A percentile compares a stretch with the other conserved stretches of the same genome.
phyloP scores from a whole-genome alignment of 2,888 invertebrate genomes.

The Hymenopus coronatus region DNA sequence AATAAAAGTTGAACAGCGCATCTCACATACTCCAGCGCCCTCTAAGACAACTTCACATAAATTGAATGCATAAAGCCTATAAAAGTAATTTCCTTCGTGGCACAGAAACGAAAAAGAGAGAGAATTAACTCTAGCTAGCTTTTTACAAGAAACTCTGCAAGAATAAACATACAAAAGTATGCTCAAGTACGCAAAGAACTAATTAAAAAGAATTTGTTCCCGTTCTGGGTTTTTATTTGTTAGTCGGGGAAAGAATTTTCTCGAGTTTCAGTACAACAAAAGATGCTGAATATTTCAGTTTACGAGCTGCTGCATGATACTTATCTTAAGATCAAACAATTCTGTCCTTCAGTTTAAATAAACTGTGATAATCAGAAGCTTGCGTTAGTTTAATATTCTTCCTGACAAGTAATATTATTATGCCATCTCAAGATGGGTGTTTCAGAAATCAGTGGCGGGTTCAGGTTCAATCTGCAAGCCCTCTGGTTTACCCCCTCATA shows the following conservation, averaged over 20 bases:
- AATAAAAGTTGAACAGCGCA: not conserved
- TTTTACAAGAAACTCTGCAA: not conserved
- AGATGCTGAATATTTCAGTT: not conserved
- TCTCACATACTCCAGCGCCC: not conserved
- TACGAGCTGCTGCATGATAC: not conserved
- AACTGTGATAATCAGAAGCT: no score
- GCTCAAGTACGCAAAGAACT: not conserved
- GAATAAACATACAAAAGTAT: not conserved
- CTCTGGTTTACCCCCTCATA: no score
- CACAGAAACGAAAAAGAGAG: not conserved
- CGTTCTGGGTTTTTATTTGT: not conserved
- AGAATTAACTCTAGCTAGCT: not conserved
- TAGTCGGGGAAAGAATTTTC: not conserved
- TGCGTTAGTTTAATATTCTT: no score
- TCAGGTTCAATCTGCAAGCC: no score
- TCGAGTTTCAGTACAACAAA: not conserved
- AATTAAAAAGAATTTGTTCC: not conserved
- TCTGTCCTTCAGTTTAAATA: not conserved
- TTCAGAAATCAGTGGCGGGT: no score
- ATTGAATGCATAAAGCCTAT: slow-evolving; percentile 1
- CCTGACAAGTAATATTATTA: no score
- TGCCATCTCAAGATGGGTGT: no score
- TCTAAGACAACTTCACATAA: not conserved
- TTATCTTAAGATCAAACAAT: not conserved
- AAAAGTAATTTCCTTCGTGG: slow-evolving; percentile 1